A percentile compares a stretch with the other conserved stretches of the same genome.
Evolutionary conservation across 23 tunicate species (phyloP).

Genomic region (Oikopleura vanhoeffeni): DNA sequence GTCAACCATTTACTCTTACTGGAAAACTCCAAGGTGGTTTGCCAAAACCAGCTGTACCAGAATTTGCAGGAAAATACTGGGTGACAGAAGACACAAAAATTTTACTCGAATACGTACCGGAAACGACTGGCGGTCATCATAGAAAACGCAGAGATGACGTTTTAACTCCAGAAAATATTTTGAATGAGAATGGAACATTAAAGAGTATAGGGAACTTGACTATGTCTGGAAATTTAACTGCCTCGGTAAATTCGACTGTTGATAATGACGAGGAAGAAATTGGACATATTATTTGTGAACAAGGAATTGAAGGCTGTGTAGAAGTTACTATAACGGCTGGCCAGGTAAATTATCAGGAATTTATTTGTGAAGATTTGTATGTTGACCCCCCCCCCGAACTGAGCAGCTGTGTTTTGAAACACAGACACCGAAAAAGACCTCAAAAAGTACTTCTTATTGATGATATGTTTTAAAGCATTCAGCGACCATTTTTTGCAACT

Average conservation of each 20-base stretch:
- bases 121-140: not conserved
- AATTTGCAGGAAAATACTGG: not conserved
- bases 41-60: constrained; percentile 21
- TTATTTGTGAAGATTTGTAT: too few relatives aligned
- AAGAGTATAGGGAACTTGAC: too few relatives aligned
- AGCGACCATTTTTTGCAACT: too few relatives aligned
- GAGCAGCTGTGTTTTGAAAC: too few relatives aligned
- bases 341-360: too few relatives aligned
- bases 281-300: not conserved
- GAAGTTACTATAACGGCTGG: too few relatives aligned
- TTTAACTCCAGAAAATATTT: too few relatives aligned
- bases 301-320: not conserved
- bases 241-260: not conserved
- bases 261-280: not conserved
- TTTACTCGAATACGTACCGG: not conserved
- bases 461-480: too few relatives aligned
- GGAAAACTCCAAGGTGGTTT: constrained; percentile 32
- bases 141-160: not conserved
- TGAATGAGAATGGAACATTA: too few relatives aligned
- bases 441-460: too few relatives aligned
- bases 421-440: too few relatives aligned
- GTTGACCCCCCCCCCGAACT: too few relatives aligned
- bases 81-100: not conserved
- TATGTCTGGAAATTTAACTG: not conserved
- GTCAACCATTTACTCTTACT: constrained; percentile 36